Base-by-base conservation (phyloP, 2,113 vertebrate genomes). In the Zapus hudsonius region DNA sequence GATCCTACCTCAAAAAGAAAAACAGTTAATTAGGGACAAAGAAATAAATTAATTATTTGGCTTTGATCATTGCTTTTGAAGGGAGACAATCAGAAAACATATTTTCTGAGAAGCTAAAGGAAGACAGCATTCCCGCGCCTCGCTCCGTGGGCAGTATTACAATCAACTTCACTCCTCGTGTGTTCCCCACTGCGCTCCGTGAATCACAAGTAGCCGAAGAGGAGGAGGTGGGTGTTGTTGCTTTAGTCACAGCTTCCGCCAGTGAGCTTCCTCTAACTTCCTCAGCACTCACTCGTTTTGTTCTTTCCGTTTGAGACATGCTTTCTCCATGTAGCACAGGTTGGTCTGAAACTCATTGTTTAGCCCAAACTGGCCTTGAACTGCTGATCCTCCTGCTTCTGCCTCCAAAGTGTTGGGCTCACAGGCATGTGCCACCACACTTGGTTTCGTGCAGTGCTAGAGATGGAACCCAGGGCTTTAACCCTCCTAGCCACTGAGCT, bases 171-270 rank as follows among this genome's bases (percentile, higher is more conserved):
- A 99, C 99, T 0, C 98, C 99, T 29, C 97, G 99, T 17, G 98
- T 98, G 40, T 99, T 99, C 94, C 99, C 99, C 29, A 99, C 99
- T 3, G 98, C 99, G 6, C 97, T 99, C 25, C 97, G 99, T 76
- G 99, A 99, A 95, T 99, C 99, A 25, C 96, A 95, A 0, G 33
- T 98, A 0, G 96, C 97, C 10, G 99, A 99, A 95, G 99, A 99
- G 79, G 99, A 99, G 78, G 99, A 99, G 98, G 99, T 99, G 89
- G 91, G 76, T 47, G 29, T 36, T 57, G 11, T n/a, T 91, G 16
- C 42, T 61, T 63, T 15, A 90, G 47, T 59, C 67, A 23, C 13
- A 72, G 1, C 63, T 72, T 59, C 8, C n/a, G 40, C 36, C 93
- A 22, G 72, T 85, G 29, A 75, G 47, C 70, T 59, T 23, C 13